A percentile compares a stretch with the other conserved stretches of the same genome.
phyloP scores from a whole-genome alignment of 2,888 invertebrate species.

The Tipula helvola region DNA sequence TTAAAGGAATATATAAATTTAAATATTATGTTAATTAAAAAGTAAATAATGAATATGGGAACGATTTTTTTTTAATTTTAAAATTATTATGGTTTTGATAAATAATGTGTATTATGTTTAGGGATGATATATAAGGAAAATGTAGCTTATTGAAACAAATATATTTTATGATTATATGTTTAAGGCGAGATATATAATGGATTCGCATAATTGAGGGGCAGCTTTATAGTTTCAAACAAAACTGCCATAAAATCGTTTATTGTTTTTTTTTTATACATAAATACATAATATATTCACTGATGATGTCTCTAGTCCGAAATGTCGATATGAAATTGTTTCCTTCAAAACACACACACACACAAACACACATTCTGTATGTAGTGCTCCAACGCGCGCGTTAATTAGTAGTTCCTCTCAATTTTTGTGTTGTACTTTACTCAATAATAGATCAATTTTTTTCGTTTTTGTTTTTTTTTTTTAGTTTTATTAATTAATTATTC shows the following conservation, averaged over 20 bases:
- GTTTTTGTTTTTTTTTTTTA: neutral
- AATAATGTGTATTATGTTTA: neutral
- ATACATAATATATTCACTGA: neutral
- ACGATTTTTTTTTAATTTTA: neutral
- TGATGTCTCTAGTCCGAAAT: neutral
- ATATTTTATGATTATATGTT: neutral
- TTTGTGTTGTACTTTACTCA: neutral
- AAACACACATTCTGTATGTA: neutral
- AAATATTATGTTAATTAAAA: neutral
- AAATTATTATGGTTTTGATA: neutral
- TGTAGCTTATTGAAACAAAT: neutral
- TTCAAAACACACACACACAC: neutral
- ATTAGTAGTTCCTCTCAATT: neutral
- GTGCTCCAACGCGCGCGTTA: neutral
- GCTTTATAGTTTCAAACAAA: neutral
- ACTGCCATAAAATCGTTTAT: neutral
- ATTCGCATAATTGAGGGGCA: neutral
- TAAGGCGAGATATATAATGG: neutral
- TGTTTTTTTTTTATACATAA: neutral
- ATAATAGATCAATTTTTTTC: neutral
- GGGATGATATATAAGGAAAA: neutral
- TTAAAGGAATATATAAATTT: neutral
- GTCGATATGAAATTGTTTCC: neutral
- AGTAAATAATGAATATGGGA: neutral
- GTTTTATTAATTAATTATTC: neutral